Conservation (phyloP, 2,797 vertebrate genomes). For the Pangasius djambal region DNA sequence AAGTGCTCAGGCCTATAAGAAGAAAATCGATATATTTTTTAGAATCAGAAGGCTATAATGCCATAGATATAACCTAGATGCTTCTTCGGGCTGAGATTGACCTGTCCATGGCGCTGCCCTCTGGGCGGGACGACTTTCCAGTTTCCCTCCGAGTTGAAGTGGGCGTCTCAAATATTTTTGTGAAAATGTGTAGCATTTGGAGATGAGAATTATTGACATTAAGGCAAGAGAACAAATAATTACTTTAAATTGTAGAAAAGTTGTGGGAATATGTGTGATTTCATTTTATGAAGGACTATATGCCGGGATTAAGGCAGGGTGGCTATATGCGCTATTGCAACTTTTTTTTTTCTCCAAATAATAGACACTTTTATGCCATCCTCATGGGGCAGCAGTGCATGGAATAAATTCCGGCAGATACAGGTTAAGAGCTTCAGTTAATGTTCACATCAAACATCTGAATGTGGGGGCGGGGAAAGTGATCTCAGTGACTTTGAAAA, state of each 20-base stretch:
- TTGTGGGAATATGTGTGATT: neutral
- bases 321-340: neutral
- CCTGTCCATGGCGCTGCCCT: neutral
- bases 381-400: neutral
- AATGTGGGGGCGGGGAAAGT: neutral
- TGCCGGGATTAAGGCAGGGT: neutral
- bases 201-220: neutral
- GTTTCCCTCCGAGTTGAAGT: neutral
- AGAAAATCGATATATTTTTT: slow-evolving; percentile 34
- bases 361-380: neutral
- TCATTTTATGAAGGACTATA: neutral
- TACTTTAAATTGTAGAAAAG: neutral
- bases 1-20: slow-evolving; percentile 23
- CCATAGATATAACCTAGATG: neutral
- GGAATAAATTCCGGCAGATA: neutral
- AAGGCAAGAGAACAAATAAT: neutral
- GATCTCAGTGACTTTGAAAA: neutral
- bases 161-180: neutral
- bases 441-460: neutral
- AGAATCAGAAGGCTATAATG: slow-evolving; percentile 26
- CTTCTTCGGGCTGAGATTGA: neutral
- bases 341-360: neutral
- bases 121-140: neutral
- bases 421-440: neutral
- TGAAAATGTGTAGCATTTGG: neutral